Evolutionary conservation across 2,888 invertebrate species (phyloP), one percentile per base, ranked within the genome.

Genomic region (Rhagonycha fulva): DNA sequence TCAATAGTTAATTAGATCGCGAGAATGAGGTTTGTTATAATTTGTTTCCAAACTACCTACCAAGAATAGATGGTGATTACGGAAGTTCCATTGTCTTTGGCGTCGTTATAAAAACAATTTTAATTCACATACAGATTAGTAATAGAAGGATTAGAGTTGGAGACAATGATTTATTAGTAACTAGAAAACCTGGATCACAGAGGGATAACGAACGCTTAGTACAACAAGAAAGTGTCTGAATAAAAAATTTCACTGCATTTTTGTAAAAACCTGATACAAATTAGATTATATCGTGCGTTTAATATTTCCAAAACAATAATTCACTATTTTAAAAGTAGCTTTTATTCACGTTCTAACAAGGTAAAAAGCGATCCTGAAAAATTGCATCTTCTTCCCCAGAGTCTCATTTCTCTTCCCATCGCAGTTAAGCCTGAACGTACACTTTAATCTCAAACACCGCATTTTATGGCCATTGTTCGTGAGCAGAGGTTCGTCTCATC

Each of bases 401-500:
- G 78, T 26, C 76, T 71, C 76, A 76, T 76, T 76, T 76, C 76
- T 78, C 76, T 78, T 71, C 74, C 28, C 72, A 67, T 73, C 74
- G 79, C 76, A 79, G 72, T 75, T 75, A 76, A 78, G 76, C 81
- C 80, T 80, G 76, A 81, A 84, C 82, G 82, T 82, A 82, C 81
- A 81, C 82, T 82, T 83, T 82, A 82, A 82, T 83, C 82, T 78
- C 68, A 70, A 73, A 68, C 74, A 61, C 78, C 78, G 68, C 78
- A 78, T 73, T 84, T 82, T 81, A 82, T 81, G 74, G 80, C 81
- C 72, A 78, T 79, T 80, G 80, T 81, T 81, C 71, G 77, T 73
- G 78, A 76, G 74, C 79, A 80, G 74, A 75, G 82, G 82, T 83
- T 83, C 82, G 83, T 84, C 82, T 83, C 82, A 83, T 83, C 84